Percentiles rank a stretch among this genome's conserved stretches.
These are phyloP conservation scores for Biston stratarius DNA, from an alignment of 2,888 invertebrate species.

Conservation along the genomic window DNA sequence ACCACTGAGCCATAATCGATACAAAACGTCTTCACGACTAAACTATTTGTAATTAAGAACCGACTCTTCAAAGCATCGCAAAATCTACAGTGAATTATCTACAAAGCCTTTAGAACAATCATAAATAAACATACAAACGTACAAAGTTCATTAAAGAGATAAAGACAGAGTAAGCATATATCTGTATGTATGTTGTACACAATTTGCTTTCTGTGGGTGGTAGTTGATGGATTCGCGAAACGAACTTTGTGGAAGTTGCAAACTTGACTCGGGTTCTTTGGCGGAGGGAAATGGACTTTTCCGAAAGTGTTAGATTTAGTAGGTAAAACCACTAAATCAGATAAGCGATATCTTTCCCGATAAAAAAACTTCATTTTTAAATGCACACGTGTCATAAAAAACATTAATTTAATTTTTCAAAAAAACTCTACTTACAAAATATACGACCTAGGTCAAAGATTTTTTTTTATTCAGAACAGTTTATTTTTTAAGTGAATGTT, in stretches of 20 bases:
- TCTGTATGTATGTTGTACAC: neutral
- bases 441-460: no score
- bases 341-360: no score
- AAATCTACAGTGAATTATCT: neutral
- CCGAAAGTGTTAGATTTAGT: no score
- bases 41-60: neutral
- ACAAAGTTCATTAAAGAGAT: constrained; percentile 7
- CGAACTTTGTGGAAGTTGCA: constrained; percentile 12
- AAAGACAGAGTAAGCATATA: neutral
- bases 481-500: no score
- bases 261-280: constrained; percentile 8
- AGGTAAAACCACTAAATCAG: no score
- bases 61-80: neutral
- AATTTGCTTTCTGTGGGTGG: neutral
- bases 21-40: neutral
- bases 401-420: no score
- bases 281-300: neutral
- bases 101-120: constrained; percentile 10
- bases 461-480: no score
- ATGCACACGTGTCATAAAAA: no score
- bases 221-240: constrained; percentile 3
- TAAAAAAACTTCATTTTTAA: no score
- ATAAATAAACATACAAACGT: neutral
- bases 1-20: no score
- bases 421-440: no score